These are phyloP conservation scores for Hedya salicella DNA, from an alignment of 2,888 invertebrate species.

Conservation along the genomic window DNA sequence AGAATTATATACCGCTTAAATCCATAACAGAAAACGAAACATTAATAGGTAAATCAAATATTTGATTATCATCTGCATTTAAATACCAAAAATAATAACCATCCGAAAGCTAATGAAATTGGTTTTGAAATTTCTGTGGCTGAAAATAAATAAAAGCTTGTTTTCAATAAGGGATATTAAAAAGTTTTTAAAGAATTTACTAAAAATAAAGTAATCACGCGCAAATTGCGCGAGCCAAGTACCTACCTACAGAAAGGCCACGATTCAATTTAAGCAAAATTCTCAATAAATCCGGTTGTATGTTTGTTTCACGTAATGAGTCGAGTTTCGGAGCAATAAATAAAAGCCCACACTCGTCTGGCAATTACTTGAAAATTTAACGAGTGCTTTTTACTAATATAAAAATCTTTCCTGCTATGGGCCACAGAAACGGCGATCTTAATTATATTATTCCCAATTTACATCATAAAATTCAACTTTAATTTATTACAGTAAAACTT, in stretches of 20 bases:
- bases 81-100: too few species aligned
- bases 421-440: constrained; percentile 25
- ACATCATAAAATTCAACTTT: too few species aligned
- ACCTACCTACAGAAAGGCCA: background rate
- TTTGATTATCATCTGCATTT: too few species aligned
- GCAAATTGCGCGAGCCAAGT: background rate
- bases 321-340: constrained; percentile 22
- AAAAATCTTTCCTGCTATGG: constrained; percentile 46
- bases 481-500: too few species aligned
- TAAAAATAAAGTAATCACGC: background rate
- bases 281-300: background rate
- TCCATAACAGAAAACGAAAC: too few species aligned
- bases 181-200: background rate
- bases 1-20: too few species aligned
- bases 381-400: constrained; percentile 56
- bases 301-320: constrained; percentile 31
- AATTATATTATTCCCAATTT: background rate
- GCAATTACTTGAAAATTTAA: constrained; percentile 59
- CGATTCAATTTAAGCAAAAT: background rate
- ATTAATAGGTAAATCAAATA: too few species aligned
- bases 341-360: constrained; percentile 48
- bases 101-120: too few species aligned
- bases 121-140: too few species aligned
- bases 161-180: too few species aligned
- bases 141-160: too few species aligned